Base-by-base conservation (phyloP, 2,797 vertebrate genomes). In the Channallabes apus region DNA sequence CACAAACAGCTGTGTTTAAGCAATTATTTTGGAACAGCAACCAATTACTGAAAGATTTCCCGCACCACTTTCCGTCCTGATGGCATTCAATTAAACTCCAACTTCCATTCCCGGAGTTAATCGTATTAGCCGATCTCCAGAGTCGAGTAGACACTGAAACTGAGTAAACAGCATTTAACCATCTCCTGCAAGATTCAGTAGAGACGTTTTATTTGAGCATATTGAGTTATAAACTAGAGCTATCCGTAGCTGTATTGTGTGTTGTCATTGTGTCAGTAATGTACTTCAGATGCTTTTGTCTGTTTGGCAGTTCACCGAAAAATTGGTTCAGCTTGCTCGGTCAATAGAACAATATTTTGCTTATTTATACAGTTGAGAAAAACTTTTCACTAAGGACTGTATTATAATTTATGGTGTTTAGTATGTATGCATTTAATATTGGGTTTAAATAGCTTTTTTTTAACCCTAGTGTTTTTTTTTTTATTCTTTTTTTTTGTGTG, bases 41-140 rank as follows among this genome's bases (percentile, higher is more conserved):
- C 62, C 35, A 59, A 79, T 65, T 79, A 79, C 61, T 80, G 61
- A 90, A 68, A 85, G 79, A 62, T 88, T 84, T 88, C 84, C 46
- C 24, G 32, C 82, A 58, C 86, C 65, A 72, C 59, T 64, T 81
- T 84, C 76, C 61, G 65, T 35, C 51, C 75, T n/a, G 24, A 80
- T 80, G 83, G 17, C 61, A 65, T 80, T 80, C 69, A 62, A 87
- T 88, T 92, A 90, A 91, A 90, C 84, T 92, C 88, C 89, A 85
- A 85, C 82, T 65, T 75, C 68, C 69, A 75, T 41, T 77, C 83
- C 20, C 15, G 72, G 78, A 46, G 69, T 62, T 85, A 85, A 54
- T 35, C 83, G 18, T 69, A 77, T 59, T 77, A 77, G 29, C 9
- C 4, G 29, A 59, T 35, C 75, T 77, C 56, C 11, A 59, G 56